Conservation (phyloP, 2,888 invertebrate genomes). For the Cyclophora punctaria region DNA sequence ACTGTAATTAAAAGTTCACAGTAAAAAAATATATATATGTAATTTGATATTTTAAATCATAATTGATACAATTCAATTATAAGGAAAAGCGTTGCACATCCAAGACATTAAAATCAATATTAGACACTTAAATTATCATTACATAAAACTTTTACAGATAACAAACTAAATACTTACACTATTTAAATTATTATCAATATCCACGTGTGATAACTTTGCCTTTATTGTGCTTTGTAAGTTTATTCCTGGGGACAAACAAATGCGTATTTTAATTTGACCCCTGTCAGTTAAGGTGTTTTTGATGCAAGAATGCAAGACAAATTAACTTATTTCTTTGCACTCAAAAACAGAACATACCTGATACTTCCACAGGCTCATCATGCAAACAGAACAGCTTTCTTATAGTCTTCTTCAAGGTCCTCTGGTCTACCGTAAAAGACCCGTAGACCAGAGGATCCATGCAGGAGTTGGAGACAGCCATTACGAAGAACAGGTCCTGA, state of each 20-base stretch:
- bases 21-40: no score
- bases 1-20: no score
- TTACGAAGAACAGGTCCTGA: conserved; percentile 83
- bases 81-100: no score
- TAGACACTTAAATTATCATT: no score
- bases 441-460: conserved; percentile 88
- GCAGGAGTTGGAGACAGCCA: conserved; percentile 88
- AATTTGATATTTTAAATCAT: no score
- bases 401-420: conserved; percentile 36
- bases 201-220: conserved; percentile 10
- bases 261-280: no score
- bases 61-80: no score
- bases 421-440: conserved; percentile 77
- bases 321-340: no score
- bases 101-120: no score
- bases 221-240: conserved; percentile 29
- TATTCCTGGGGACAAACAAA: conserved; percentile 21
- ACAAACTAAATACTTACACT: conserved; percentile 4
- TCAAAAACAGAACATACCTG: conserved; percentile 28
- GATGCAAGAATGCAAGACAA: no score
- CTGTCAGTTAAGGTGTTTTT: no score
- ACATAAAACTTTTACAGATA: no score
- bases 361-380: conserved; percentile 32
- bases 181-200: conserved; percentile 17
- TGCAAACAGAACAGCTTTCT: conserved; percentile 49